Evolutionary conservation across 2,797 vertebrate genomes (phyloP).

Genomic region (Enteromius trimaculatus): DNA sequence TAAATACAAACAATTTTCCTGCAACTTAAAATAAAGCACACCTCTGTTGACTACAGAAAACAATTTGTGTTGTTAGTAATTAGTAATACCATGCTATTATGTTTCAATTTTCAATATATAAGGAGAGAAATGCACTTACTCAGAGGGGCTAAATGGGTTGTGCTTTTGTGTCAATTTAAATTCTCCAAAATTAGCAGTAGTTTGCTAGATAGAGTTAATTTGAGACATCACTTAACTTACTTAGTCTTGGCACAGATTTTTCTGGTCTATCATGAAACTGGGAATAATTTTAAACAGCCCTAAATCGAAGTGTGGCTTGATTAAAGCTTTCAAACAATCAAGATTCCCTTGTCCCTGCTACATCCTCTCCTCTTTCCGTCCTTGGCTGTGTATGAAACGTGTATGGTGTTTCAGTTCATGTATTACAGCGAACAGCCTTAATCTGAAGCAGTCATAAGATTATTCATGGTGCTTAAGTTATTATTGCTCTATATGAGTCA

Average conservation of each 20-base stretch:
- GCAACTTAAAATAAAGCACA: slow-evolving; percentile 1
- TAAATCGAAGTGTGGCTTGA: neutral
- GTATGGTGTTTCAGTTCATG: slow-evolving; percentile 44
- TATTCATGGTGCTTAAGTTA: slow-evolving; percentile 76
- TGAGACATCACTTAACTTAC: slow-evolving; percentile 24
- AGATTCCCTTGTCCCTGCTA: neutral
- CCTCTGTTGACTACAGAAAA: slow-evolving; percentile 20
- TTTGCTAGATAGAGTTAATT: neutral
- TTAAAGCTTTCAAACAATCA: slow-evolving; percentile 22
- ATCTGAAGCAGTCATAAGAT: slow-evolving; percentile 77
- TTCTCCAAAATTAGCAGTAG: neutral
- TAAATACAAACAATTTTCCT: slow-evolving; percentile 56
- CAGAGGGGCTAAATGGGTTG: neutral
- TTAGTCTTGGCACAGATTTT: neutral
- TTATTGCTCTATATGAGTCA: slow-evolving; percentile 77
- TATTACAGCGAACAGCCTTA: slow-evolving; percentile 66
- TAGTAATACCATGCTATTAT: neutral
- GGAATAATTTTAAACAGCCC: neutral
- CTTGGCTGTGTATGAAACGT: slow-evolving; percentile 35
- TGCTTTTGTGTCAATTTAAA: neutral
- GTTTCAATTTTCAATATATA: neutral
- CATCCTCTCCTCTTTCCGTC: neutral
- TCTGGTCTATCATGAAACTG: neutral
- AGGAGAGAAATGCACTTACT: neutral
- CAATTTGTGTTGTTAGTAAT: slow-evolving; percentile 19